phyloP scores from a whole-genome alignment of 2,888 invertebrate species.

The Cancer borealis region DNA sequence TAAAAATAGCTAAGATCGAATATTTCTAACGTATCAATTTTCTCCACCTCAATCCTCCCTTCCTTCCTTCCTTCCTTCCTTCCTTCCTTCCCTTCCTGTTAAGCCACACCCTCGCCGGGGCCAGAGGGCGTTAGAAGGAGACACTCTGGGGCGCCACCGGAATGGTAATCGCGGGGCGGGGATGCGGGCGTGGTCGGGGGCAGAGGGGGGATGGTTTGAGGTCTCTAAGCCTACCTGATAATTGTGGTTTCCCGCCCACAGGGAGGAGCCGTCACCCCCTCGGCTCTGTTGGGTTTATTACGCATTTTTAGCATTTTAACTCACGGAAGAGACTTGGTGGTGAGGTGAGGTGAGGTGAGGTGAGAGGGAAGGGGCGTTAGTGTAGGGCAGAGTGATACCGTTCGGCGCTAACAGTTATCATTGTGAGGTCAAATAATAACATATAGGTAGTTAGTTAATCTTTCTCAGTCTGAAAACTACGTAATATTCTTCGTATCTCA shows the following conservation, averaged over 20 bases:
- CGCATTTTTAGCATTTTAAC: conserved; percentile 2
- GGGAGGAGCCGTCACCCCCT: not conserved
- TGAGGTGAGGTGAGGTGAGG: not conserved
- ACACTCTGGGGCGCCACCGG: not conserved
- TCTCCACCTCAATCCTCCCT: not conserved
- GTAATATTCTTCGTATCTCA: no score
- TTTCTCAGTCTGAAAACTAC: no score
- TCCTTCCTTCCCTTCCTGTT: conserved; percentile 1
- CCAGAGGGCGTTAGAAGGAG: conserved; percentile 7
- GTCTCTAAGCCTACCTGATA: not conserved
- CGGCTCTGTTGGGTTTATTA: not conserved
- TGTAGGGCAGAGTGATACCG: no score
- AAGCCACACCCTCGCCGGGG: not conserved
- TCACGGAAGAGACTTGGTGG: not conserved
- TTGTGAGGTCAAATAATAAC: no score
- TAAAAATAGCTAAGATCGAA: not conserved
- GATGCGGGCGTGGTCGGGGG: not conserved
- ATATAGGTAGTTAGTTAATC: no score
- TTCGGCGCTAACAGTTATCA: no score
- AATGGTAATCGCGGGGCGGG: not conserved
- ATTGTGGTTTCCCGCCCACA: not conserved
- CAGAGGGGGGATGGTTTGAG: not conserved
- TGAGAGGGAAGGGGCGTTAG: not conserved
- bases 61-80: not conserved
- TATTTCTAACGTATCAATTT: not conserved